Conservation (phyloP, 2,113 vertebrate species). For the Thalassoma bifasciatum region DNA sequence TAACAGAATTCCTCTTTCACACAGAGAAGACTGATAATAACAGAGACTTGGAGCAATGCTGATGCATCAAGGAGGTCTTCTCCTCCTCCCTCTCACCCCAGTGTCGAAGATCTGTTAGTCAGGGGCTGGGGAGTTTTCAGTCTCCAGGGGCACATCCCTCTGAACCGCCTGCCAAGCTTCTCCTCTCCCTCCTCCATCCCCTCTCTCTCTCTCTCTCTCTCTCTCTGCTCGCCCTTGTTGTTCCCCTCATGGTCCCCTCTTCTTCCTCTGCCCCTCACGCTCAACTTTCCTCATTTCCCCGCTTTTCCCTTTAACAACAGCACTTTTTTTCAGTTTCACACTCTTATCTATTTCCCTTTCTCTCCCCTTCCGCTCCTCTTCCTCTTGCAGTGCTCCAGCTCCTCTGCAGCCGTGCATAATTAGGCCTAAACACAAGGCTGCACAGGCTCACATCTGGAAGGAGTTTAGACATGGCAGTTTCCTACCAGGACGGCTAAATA, state of each 20-base stretch:
- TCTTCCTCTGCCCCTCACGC: constrained; percentile 30
- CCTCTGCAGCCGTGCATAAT: constrained; percentile 84
- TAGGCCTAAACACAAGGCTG: constrained; percentile 84
- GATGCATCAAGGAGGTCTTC: constrained; percentile 32
- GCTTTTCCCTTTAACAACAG: constrained; percentile 15
- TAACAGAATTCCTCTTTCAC: constrained; percentile 20
- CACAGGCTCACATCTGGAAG: constrained; percentile 87
- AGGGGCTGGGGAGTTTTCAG: constrained; percentile 71
- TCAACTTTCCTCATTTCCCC: constrained; percentile 42
- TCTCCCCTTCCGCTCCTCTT: constrained; percentile 65
- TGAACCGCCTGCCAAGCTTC: constrained; percentile 79
- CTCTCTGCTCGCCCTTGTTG: constrained; percentile 47
- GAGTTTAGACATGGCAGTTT: constrained; percentile 88
- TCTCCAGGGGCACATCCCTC: constrained; percentile 78
- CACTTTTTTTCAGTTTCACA: constrained; percentile 40
- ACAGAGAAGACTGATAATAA: constrained; percentile 40
- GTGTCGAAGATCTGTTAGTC: constrained; percentile 69
- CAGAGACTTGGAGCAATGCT: constrained; percentile 32
- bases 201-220: constrained; percentile 31
- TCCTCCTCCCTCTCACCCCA: constrained; percentile 58
- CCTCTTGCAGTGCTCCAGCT: constrained; percentile 70
- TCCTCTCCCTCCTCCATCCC: constrained; percentile 61
- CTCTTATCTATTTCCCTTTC: constrained; percentile 48
- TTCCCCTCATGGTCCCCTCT: constrained; percentile 52
- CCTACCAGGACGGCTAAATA: constrained; percentile 88